Evolutionary conservation across 92 coral and sea anemone species (phyloP).

Genomic region (Phenganax subtilis): DNA sequence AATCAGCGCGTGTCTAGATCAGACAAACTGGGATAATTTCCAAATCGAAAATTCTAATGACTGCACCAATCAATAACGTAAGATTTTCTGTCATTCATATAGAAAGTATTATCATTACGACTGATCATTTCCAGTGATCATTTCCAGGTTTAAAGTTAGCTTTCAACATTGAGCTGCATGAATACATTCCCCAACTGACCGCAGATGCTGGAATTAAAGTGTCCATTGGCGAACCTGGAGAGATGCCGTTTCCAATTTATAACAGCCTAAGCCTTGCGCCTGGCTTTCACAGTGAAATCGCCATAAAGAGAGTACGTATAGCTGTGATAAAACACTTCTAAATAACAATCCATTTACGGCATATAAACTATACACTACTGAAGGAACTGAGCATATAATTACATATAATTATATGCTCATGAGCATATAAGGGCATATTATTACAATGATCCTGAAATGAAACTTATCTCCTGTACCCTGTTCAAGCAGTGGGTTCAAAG

Average conservation of each 20-base stretch:
- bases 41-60: no score
- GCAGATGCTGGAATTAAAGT: constrained; percentile 34
- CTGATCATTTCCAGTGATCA: neutral
- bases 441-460: no score
- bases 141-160: constrained; percentile 24
- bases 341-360: neutral
- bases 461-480: no score
- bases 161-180: constrained; percentile 24
- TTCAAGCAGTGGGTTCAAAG: no score
- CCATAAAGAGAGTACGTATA: constrained; percentile 25
- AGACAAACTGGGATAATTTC: no score
- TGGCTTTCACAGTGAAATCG: constrained; percentile 20
- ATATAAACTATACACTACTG: neutral
- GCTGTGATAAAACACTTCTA: neutral
- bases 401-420: no score
- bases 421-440: no score
- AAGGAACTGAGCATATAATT: no score
- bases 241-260: constrained; percentile 40
- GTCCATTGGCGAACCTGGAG: constrained; percentile 12
- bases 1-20: no score
- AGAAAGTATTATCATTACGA: neutral
- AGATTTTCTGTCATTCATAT: no score
- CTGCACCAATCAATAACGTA: no score
- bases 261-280: constrained; percentile 37
- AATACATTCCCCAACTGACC: constrained; percentile 24